A percentile compares a stretch with the other conserved stretches of the same genome.
phyloP scores from a whole-genome alignment of 23 tunicate species.

The Oikopleura albicans region DNA sequence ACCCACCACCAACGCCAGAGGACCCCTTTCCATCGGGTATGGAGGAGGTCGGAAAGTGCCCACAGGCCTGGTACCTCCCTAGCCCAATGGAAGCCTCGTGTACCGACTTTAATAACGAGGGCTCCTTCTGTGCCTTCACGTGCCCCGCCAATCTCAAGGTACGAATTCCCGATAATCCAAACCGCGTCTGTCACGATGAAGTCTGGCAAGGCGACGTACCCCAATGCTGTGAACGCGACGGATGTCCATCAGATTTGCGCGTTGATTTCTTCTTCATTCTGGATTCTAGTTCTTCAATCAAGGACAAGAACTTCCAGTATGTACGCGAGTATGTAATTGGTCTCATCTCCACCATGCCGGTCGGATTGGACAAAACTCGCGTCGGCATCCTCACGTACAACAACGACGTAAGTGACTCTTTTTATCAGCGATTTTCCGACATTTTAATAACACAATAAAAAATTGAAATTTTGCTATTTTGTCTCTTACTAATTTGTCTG shows the following conservation, averaged over 20 bases:
- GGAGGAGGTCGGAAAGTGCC: background rate
- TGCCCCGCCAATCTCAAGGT: background rate
- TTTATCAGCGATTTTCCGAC: background rate
- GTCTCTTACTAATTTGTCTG: too few relatives aligned
- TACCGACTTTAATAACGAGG: background rate
- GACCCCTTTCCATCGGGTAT: too few relatives aligned
- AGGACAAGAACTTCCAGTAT: constrained; percentile 4
- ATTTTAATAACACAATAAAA: too few relatives aligned
- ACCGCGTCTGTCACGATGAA: background rate
- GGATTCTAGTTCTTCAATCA: background rate
- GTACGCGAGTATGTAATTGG: background rate
- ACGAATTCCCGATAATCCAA: constrained; percentile 4
- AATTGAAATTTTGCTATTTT: too few relatives aligned
- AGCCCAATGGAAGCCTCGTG: background rate
- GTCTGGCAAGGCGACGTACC: background rate
- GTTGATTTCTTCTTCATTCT: background rate
- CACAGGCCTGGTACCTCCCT: background rate
- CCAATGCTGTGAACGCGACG: background rate
- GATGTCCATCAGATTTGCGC: background rate
- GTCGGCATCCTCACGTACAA: background rate
- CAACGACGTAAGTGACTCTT: background rate
- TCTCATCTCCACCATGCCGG: background rate
- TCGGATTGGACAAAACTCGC: background rate
- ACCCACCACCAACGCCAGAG: background rate
- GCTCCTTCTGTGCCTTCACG: background rate